Conservation (phyloP, 2,888 invertebrate species). For the Lumbricus terrestris region DNA sequence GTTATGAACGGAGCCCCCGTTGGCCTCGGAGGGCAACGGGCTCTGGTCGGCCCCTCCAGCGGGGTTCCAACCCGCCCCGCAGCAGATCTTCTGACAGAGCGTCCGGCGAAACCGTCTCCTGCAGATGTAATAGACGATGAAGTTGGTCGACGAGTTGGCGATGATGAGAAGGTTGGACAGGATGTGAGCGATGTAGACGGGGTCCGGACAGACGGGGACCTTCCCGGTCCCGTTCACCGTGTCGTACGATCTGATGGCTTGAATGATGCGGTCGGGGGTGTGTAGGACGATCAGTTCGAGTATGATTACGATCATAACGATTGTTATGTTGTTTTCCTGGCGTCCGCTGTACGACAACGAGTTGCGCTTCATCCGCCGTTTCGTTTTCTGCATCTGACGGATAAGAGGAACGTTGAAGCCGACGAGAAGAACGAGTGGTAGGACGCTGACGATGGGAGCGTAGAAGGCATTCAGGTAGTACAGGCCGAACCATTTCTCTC, state of each 20-base stretch:
- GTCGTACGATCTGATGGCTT: conserved; percentile 10
- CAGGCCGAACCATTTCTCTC: conserved; percentile 14
- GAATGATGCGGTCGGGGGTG: conserved; percentile 33
- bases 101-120: conserved; percentile 30
- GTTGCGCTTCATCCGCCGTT: conserved; percentile 25
- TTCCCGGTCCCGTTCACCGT: background rate
- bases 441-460: conserved; percentile 25
- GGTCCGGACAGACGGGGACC: background rate
- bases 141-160: conserved; percentile 34
- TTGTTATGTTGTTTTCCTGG: conserved; percentile 34
- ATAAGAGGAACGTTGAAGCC: conserved; percentile 33
- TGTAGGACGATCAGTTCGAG: conserved; percentile 34
- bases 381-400: conserved; percentile 21
- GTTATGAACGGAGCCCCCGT: background rate
- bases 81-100: conserved; percentile 26
- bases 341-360: conserved; percentile 29
- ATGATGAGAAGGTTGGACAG: conserved; percentile 32
- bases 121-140: conserved; percentile 35
- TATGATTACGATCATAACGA: conserved; percentile 34
- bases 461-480: conserved; percentile 31
- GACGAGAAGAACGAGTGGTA: conserved; percentile 30
- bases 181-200: conserved; percentile 23
- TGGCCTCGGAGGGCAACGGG: background rate
- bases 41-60: background rate
- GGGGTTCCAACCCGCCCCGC: background rate